These are phyloP conservation scores for Trachurus trachurus DNA, from an alignment of 2,797 vertebrate genomes.

Conservation along the genomic window DNA sequence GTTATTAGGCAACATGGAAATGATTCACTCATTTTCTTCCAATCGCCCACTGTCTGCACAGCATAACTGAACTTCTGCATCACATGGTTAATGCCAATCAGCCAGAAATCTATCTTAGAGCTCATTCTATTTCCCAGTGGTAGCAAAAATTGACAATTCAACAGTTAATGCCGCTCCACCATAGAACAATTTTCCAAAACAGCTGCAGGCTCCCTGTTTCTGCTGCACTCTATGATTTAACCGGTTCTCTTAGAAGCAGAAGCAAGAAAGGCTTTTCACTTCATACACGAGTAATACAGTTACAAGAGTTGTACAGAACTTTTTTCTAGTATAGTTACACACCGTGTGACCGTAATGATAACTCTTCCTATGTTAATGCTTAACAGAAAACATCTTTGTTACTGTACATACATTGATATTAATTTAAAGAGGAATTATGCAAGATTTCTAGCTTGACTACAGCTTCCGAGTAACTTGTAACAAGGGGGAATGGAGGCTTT, in stretches of 20 bases:
- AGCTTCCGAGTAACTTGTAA: too few relatives aligned
- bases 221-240: constrained; percentile 35
- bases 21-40: neutral
- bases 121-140: constrained; percentile 20
- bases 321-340: neutral
- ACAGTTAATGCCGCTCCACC: constrained; percentile 36
- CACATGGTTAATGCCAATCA: constrained; percentile 21
- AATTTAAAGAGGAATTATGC: neutral
- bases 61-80: constrained; percentile 13
- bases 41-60: constrained; percentile 12
- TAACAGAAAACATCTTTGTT: too few relatives aligned
- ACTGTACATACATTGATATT: too few relatives aligned
- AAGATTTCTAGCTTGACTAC: too few relatives aligned
- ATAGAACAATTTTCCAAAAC: constrained; percentile 37
- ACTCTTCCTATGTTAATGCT: too few relatives aligned
- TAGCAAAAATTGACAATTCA: constrained; percentile 48
- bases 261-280: constrained; percentile 34
- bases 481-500: too few relatives aligned
- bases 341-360: too few relatives aligned
- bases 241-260: constrained; percentile 18
- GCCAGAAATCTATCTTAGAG: constrained; percentile 21
- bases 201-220: constrained; percentile 42
- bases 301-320: neutral
- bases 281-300: constrained; percentile 4
- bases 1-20: neutral